Conservation (phyloP, 2,797 vertebrate species). For the Argentina silus region DNA sequence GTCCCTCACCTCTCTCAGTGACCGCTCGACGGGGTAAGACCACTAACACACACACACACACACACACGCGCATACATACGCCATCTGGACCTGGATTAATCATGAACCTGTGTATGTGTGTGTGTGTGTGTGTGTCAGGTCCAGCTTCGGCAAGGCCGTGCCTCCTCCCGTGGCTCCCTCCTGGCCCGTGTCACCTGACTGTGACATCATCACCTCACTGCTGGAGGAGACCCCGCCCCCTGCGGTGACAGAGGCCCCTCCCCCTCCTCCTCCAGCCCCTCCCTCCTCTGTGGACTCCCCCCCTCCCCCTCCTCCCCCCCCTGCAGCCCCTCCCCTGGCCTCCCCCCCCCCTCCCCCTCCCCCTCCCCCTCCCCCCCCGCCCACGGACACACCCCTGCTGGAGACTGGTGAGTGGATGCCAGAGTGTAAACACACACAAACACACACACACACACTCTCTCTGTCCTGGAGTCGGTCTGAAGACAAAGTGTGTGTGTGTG, state of each 20-base stretch:
- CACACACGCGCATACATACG: neutral
- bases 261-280: conserved; percentile 53
- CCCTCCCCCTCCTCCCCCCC: conserved; percentile 36
- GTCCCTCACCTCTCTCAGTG: conserved; percentile 1
- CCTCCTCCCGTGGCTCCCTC: conserved; percentile 66
- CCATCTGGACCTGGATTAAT: too few species aligned
- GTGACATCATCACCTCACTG: conserved; percentile 59
- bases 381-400: conserved; percentile 28
- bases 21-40: conserved; percentile 10
- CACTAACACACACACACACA: too few species aligned
- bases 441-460: neutral
- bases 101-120: conserved; percentile 7
- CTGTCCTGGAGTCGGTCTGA: too few species aligned
- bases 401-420: conserved; percentile 56
- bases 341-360: neutral
- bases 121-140: conserved; percentile 47
- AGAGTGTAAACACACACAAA: conserved; percentile 40
- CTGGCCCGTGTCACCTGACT: conserved; percentile 48
- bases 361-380: conserved; percentile 29
- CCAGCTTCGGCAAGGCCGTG: conserved; percentile 75
- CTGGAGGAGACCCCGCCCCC: conserved; percentile 50
- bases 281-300: neutral
- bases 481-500: too few species aligned
- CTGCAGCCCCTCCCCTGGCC: conserved; percentile 1
- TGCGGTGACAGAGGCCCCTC: neutral